Percentiles rank a stretch among this genome's conserved stretches.
These are phyloP conservation scores for Bombus consobrinus DNA, from an alignment of 1,140 invertebrate genomes.

Conservation along the genomic window DNA sequence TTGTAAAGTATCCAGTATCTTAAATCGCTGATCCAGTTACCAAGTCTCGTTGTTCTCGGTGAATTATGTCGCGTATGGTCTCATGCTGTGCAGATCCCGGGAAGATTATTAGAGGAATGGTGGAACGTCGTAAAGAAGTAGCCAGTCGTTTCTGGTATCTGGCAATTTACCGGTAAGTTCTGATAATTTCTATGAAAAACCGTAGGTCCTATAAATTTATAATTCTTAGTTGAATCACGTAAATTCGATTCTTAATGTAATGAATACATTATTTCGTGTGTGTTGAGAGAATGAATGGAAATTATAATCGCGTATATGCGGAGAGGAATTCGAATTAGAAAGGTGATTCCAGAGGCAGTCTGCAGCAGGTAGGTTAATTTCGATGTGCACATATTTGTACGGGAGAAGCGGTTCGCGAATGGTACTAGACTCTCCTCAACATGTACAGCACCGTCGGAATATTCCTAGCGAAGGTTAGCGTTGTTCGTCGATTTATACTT, in stretches of 20 bases:
- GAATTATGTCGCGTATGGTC: not conserved
- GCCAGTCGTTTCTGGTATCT: no score
- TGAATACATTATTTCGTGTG: no score
- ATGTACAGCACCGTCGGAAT: conserved; percentile 33
- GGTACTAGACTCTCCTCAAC: conserved; percentile 35
- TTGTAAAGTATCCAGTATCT: not conserved
- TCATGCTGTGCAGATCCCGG: not conserved
- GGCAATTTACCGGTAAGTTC: not conserved
- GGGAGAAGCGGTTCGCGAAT: conserved; percentile 29
- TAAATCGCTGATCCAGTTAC: conserved; percentile 16
- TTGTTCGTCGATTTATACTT: conserved; percentile 23
- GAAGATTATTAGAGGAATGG: not conserved
- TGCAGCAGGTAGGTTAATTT: conserved; percentile 58
- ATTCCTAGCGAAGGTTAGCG: conserved; percentile 14
- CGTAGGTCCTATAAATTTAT: no score
- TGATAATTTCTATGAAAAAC: not conserved
- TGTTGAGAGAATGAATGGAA: not conserved
- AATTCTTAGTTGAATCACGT: no score
- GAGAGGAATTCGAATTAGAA: not conserved
- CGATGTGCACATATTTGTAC: conserved; percentile 62
- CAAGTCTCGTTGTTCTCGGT: not conserved
- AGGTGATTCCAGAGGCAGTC: conserved; percentile 31
- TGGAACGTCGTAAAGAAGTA: no score
- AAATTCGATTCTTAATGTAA: no score
- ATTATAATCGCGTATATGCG: not conserved